Conservation (phyloP, 2,113 vertebrate genomes). For the Menidia beryllina region DNA sequence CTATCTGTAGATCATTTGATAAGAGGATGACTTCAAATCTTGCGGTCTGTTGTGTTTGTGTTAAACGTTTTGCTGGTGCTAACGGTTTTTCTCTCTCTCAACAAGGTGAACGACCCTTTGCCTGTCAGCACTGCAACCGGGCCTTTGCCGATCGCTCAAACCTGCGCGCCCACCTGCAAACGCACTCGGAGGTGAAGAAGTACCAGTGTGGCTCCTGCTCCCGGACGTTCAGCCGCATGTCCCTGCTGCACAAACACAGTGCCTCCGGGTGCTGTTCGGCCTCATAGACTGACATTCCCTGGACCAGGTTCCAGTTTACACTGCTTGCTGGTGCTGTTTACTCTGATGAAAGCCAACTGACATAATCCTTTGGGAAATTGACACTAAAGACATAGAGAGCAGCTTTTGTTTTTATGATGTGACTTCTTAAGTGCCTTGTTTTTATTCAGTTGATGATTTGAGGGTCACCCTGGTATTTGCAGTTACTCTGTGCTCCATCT, state of each 20-base stretch:
- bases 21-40: conserved; percentile 44
- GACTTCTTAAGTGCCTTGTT: conserved; percentile 51
- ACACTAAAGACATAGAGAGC: conserved; percentile 14
- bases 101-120: conserved; percentile 94
- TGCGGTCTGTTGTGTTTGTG: conserved; percentile 19
- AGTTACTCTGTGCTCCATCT: conserved; percentile 25
- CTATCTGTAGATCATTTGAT: conserved; percentile 38
- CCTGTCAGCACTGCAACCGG: conserved; percentile 94
- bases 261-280: conserved; percentile 88
- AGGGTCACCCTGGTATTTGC: conserved; percentile 7
- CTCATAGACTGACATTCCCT: conserved; percentile 75
- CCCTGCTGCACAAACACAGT: conserved; percentile 94
- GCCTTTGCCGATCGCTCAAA: conserved; percentile 98
- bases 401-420: conserved; percentile 22
- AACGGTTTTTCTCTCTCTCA: conserved; percentile 35
- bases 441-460: conserved; percentile 5
- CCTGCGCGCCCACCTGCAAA: conserved; percentile 96
- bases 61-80: conserved; percentile 11
- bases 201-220: conserved; percentile 94
- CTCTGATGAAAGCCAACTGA: conserved; percentile 1
- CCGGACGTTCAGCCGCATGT: conserved; percentile 98
- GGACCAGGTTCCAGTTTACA: conserved; percentile 16
- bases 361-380: conserved; percentile 5
- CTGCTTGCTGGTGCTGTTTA: conserved; percentile 3
- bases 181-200: conserved; percentile 98